These are phyloP conservation scores for Rhegmatorhina hoffmannsi DNA, from an alignment of 2,113 vertebrate species.

Conservation along the genomic window DNA sequence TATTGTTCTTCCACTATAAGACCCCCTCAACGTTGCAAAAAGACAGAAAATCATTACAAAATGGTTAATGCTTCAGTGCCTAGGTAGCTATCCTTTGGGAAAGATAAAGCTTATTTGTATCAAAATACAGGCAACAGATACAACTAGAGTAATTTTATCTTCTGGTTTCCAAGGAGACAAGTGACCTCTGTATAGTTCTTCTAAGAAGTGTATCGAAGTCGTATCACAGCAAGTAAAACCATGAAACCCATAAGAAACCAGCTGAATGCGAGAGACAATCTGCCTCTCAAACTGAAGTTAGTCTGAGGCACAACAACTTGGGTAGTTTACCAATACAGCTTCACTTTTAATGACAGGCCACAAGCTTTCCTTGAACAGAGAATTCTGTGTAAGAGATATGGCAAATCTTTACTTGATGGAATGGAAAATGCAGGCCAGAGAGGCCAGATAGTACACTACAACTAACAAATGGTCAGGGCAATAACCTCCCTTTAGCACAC, in stretches of 20 bases:
- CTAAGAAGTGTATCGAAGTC: slow-evolving; percentile 46
- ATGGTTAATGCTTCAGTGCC: not conserved
- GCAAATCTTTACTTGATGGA: not conserved
- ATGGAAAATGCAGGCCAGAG: not conserved
- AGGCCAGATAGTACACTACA: not conserved
- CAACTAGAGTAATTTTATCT: slow-evolving; percentile 73
- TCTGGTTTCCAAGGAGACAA: slow-evolving; percentile 83
- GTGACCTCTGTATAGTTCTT: slow-evolving; percentile 18
- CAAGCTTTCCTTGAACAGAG: not conserved
- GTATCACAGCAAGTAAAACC: slow-evolving; percentile 45
- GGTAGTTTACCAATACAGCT: not conserved
- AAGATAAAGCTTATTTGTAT: slow-evolving; percentile 50
- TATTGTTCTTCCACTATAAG: not conserved
- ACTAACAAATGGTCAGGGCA: accelerated
- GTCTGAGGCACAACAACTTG: not conserved
- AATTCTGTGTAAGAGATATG: not conserved
- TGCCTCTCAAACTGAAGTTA: not conserved
- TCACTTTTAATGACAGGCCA: not conserved
- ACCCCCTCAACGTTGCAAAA: not conserved
- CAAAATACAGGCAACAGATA: slow-evolving; percentile 62
- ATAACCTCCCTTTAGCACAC: not conserved
- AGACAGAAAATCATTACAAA: slow-evolving; percentile 36
- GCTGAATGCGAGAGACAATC: not conserved
- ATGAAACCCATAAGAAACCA: slow-evolving; percentile 46
- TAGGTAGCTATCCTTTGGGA: slow-evolving; percentile 2